phyloP scores from a whole-genome alignment of 1,140 invertebrate species.

The Drosophila tsacasi region DNA sequence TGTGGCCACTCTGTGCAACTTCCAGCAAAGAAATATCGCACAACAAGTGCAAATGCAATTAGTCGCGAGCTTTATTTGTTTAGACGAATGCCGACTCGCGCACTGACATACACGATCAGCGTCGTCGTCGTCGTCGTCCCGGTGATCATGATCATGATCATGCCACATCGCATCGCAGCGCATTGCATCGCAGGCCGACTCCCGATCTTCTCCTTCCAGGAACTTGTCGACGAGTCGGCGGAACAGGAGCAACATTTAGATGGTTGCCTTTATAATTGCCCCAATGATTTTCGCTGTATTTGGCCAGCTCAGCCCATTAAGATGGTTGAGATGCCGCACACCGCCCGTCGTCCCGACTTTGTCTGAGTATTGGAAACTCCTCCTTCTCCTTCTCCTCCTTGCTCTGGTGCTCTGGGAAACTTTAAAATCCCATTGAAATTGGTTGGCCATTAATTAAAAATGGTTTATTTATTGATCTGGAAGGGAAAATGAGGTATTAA shows the following conservation, averaged over 20 bases:
- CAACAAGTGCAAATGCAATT: constrained; percentile 83
- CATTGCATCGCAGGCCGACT: background rate
- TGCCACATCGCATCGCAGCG: constrained; percentile 12
- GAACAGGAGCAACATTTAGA: constrained; percentile 63
- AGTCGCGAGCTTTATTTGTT: constrained; percentile 80
- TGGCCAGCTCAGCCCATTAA: constrained; percentile 75
- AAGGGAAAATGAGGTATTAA: background rate
- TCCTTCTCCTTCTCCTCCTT: background rate
- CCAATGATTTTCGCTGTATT: constrained; percentile 75
- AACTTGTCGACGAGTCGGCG: constrained; percentile 50
- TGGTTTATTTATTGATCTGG: background rate
- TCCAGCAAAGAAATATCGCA: constrained; percentile 82
- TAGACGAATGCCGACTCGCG: constrained; percentile 69
- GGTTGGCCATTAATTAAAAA: constrained; percentile 11
- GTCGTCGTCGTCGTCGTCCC: constrained; percentile 12
- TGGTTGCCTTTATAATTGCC: constrained; percentile 68
- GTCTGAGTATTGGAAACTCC: background rate
- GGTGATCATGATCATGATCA: constrained; percentile 22
- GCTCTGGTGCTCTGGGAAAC: constrained; percentile 22
- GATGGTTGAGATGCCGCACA: constrained; percentile 57
- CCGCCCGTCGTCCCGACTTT: background rate
- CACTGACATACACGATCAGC: constrained; percentile 30
- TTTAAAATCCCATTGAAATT: constrained; percentile 20
- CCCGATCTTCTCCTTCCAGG: constrained; percentile 51
- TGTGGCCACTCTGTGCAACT: constrained; percentile 63